Percentiles rank a stretch among this genome's conserved stretches.
Conservation (phyloP, 2,888 invertebrate genomes). For the Heliothis peltigera region DNA sequence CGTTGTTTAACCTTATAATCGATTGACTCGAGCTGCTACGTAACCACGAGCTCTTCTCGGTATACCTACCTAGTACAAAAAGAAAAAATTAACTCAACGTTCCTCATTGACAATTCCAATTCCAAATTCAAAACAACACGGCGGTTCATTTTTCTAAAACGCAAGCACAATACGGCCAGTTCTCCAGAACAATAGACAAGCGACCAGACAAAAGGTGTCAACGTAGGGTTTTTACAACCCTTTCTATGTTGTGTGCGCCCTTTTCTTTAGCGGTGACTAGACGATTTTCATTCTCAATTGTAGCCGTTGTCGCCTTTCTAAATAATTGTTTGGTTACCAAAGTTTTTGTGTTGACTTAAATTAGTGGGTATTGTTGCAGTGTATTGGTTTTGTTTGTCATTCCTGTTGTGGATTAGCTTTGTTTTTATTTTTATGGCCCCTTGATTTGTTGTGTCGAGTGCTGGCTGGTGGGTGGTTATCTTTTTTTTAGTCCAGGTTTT, state of each 20-base stretch:
- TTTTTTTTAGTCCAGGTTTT: not conserved
- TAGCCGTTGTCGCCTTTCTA: slow-evolving; percentile 49
- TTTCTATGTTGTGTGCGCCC: slow-evolving; percentile 38
- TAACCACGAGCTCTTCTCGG: no score
- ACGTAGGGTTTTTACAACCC: slow-evolving; percentile 58
- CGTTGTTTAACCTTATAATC: no score
- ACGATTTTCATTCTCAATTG: slow-evolving; percentile 43
- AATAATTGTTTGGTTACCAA: slow-evolving; percentile 59
- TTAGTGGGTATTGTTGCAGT: slow-evolving; percentile 48
- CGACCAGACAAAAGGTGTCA: slow-evolving; percentile 56
- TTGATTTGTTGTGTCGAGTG: slow-evolving; percentile 32
- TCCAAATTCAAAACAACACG: slow-evolving; percentile 38
- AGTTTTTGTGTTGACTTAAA: slow-evolving; percentile 54
- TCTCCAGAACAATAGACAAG: slow-evolving; percentile 57
- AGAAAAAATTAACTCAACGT: not conserved
- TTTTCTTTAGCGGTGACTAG: slow-evolving; percentile 58
- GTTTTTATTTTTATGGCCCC: slow-evolving; percentile 28
- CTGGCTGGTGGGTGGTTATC: not conserved
- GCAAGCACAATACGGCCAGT: slow-evolving; percentile 49
- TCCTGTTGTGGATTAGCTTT: slow-evolving; percentile 22
- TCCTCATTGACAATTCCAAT: slow-evolving; percentile 20
- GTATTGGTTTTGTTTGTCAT: slow-evolving; percentile 50
- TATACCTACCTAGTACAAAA: no score
- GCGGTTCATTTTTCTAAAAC: slow-evolving; percentile 52
- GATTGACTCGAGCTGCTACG: no score